Percentiles rank a stretch among this genome's conserved stretches.
phyloP scores from a whole-genome alignment of 2,113 vertebrate genomes.

The Forbesichthys agassizii region DNA sequence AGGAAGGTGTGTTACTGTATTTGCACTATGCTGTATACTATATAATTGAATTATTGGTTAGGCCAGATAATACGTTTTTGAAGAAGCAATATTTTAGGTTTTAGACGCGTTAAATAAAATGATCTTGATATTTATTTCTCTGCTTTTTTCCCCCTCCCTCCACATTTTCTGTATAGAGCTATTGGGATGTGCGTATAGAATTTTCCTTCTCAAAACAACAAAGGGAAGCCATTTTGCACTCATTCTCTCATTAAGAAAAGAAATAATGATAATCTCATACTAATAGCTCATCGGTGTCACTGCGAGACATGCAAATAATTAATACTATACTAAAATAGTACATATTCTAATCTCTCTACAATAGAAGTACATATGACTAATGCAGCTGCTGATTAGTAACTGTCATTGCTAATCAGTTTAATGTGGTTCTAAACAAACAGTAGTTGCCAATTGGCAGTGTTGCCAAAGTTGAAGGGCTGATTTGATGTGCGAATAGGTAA shows the following conservation, averaged over 20 bases:
- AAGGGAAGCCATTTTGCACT: not conserved
- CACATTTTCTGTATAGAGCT: slow-evolving; percentile 58
- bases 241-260: not conserved
- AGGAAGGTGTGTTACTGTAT: slow-evolving; percentile 74
- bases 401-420: too few relatives aligned
- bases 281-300: slow-evolving; percentile 37
- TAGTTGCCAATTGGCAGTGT: too few relatives aligned
- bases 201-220: slow-evolving; percentile 23
- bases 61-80: not conserved
- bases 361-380: slow-evolving; percentile 12
- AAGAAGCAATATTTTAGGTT: not conserved
- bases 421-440: too few relatives aligned
- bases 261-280: slow-evolving; percentile 22
- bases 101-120: not conserved
- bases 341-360: slow-evolving; percentile 22
- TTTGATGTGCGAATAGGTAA: too few relatives aligned
- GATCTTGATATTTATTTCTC: slow-evolving; percentile 11
- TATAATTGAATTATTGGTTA: not conserved
- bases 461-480: too few relatives aligned
- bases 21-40: not conserved
- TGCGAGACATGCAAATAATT: not conserved
- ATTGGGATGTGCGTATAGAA: slow-evolving; percentile 58
- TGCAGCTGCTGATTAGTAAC: not conserved
- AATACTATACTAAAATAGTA: slow-evolving; percentile 8
- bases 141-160: slow-evolving; percentile 12